Evolutionary conservation across 2,797 vertebrate genomes (phyloP).

Genomic region (Allobates femoralis): DNA sequence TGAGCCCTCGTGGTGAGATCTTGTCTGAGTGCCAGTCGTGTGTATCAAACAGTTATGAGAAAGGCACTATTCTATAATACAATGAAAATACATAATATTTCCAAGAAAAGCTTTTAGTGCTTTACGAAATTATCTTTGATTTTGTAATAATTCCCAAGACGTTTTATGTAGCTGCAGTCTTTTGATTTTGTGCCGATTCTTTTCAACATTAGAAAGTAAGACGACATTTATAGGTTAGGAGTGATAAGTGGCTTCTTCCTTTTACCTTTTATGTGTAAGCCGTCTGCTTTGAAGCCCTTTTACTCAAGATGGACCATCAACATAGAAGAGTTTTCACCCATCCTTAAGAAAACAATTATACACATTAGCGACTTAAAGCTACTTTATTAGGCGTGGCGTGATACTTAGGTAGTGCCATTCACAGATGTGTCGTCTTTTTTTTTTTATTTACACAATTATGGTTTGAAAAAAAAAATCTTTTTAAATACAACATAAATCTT

Average conservation of each 20-base stretch:
- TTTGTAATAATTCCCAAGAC: not conserved
- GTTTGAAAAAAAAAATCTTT: not conserved
- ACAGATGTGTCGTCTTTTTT: not conserved
- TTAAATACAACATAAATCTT: not conserved
- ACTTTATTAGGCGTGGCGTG: slow-evolving; percentile 53
- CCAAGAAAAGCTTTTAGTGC: not conserved
- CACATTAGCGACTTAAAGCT: slow-evolving; percentile 49
- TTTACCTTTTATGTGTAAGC: slow-evolving; percentile 38
- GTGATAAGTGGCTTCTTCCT: slow-evolving; percentile 15
- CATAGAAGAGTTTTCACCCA: slow-evolving; percentile 21
- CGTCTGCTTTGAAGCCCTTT: slow-evolving; percentile 45
- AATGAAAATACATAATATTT: not conserved
- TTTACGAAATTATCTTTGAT: slow-evolving; percentile 1
- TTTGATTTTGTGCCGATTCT: not conserved
- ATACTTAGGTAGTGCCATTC: slow-evolving; percentile 30
- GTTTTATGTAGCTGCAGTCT: not conserved
- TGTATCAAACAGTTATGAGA: not conserved
- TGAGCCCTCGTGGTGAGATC: not conserved
- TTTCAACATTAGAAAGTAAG: slow-evolving; percentile 36
- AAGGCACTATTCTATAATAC: not conserved
- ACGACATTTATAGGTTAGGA: slow-evolving; percentile 37
- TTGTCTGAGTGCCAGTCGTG: not conserved
- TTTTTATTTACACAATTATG: not conserved
- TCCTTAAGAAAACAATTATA: slow-evolving; percentile 52
- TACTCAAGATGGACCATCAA: slow-evolving; percentile 43